Evolutionary conservation across 2,113 vertebrate genomes (phyloP), one percentile per base, ranked within the genome.

Genomic region (Sander lucioperca): DNA sequence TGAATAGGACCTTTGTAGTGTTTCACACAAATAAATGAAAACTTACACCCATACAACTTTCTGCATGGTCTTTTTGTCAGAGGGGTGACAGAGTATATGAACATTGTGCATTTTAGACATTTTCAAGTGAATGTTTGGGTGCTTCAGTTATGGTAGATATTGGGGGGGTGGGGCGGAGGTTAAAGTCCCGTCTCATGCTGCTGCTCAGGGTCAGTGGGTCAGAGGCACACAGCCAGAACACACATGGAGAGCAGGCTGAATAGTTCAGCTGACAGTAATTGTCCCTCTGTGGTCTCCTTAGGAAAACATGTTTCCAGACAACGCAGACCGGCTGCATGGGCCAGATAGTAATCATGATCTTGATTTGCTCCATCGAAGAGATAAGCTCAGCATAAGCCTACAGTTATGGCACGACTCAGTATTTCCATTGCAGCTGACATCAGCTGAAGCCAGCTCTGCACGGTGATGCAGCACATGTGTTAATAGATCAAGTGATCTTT

Each of bases 281-380:
- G 88, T 91, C 91, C 87, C 88, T 93, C 91, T 92, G 91, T 77
- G 93, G 89, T 84, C 88, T 91, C 87, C 84, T 91, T 91, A 92
- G 90, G 82, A 94, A 93, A 92, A 92, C 92, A 91, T 88, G 88
- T 91, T 91, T 90, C 87, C 87, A 93, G 88, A 93, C 90, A 89
- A 85, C 53, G 74, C 53, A 54, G 88, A 72, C 88, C 57, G 82
- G 87, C 89, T 90, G 88, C 89, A 86, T 80, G 57, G 89, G 87
- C 90, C 89, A 90, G 89, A 92, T 92, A 92, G 86, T 91, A 89
- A 94, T 94, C 90, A 93, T 70, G 72, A 91, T 91, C 92, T 91
- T 90, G 87, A 94, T 91, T 94, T 86, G 89, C 77, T 91, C 82
- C 82, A 81, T 86, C 70, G 65, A 76, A 89, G 80, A 86, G 86